A percentile compares a stretch with the other conserved stretches of the same genome.
These are phyloP conservation scores for Crotalus horridus DNA, from an alignment of 2,113 vertebrate species.

Conservation along the genomic window DNA sequence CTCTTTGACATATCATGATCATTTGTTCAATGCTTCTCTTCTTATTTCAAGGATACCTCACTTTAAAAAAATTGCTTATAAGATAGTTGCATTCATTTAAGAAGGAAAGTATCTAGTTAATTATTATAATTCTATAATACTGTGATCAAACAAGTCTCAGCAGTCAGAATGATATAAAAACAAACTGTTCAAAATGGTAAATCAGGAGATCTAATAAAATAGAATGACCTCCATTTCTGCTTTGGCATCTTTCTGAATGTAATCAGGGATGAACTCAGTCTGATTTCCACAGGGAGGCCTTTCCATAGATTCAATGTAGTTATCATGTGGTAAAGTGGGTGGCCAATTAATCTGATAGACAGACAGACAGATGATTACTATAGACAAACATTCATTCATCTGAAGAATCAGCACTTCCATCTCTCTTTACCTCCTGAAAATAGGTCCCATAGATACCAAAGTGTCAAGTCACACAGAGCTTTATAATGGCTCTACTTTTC, in stretches of 20 bases:
- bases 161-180: not conserved
- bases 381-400: not conserved
- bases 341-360: not conserved
- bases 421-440: not conserved
- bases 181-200: not conserved
- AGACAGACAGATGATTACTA: not conserved
- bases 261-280: not conserved
- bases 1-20: not conserved
- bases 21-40: not conserved
- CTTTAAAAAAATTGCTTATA: not conserved
- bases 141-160: not conserved
- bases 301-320: not conserved
- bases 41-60: not conserved
- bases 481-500: not conserved
- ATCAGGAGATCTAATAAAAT: not conserved
- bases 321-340: not conserved
- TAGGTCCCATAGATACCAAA: not conserved
- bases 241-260: not conserved
- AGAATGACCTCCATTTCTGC: not conserved
- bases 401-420: not conserved
- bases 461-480: not conserved
- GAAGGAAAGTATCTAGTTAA: not conserved
- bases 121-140: not conserved
- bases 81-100: not conserved
- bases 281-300: not conserved